phyloP scores from a whole-genome alignment of 2,888 invertebrate genomes.

The Heteromyza rotundicornis region DNA sequence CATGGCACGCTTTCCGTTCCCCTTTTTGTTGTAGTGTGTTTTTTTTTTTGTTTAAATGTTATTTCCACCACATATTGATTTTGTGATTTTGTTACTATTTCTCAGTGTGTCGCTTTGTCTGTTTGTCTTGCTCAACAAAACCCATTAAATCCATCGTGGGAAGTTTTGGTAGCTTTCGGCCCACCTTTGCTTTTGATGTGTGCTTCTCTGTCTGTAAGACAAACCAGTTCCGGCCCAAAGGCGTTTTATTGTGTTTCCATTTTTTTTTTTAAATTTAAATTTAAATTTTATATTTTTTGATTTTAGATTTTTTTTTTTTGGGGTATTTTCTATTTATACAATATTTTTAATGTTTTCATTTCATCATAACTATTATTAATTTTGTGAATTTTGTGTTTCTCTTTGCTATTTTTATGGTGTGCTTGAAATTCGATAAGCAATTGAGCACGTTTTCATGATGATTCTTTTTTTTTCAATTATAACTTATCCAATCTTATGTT shows the following conservation, averaged over 20 bases:
- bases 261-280: no score
- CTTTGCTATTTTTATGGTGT: no score
- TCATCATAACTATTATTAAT: no score
- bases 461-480: background rate
- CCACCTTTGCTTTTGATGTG: background rate
- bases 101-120: background rate
- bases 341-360: no score
- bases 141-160: background rate
- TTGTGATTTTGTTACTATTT: background rate
- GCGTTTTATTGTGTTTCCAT: background rate
- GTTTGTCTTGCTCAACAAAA: background rate
- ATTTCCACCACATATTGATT: no score
- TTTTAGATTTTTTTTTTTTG: background rate
- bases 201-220: no score
- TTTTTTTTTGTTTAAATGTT: no score
- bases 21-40: background rate
- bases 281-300: no score
- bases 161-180: background rate
- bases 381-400: no score
- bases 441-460: slow-evolving; percentile 1
- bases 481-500: no score
- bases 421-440: background rate
- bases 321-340: background rate
- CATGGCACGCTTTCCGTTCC: background rate
- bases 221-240: slow-evolving; percentile 1